Conservation (phyloP, 2,888 invertebrate species). For the Thysanoteuthis rhombus region DNA sequence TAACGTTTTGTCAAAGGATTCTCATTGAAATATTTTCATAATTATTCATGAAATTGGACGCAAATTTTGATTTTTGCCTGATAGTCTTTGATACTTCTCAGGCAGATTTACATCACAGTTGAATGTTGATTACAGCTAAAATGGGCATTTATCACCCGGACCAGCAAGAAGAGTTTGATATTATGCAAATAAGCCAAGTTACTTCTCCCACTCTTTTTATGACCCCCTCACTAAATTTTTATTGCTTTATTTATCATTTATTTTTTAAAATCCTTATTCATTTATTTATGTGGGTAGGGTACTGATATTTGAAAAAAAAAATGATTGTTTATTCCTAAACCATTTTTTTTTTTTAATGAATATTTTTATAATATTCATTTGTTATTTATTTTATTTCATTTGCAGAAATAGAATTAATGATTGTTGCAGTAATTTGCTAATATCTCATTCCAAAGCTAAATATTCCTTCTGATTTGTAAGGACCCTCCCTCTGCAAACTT, state of each 20-base stretch:
- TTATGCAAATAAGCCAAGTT: slow-evolving; percentile 18
- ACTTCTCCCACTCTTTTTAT: background rate
- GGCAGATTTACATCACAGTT: background rate
- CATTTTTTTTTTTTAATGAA: background rate
- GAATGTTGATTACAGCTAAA: slow-evolving; percentile 29
- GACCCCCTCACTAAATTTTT: background rate
- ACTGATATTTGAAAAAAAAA: background rate
- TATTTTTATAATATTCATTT: background rate
- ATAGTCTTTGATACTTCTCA: slow-evolving; percentile 24
- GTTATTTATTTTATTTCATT: background rate
- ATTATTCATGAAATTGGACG: slow-evolving; percentile 29
- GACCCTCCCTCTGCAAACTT: background rate
- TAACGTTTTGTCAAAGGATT: slow-evolving; percentile 28
- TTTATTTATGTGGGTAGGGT: background rate
- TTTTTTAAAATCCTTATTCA: background rate
- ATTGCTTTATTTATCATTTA: background rate
- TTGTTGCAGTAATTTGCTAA: background rate
- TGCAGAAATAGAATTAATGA: background rate
- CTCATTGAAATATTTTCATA: slow-evolving; percentile 27
- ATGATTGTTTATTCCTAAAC: too few relatives aligned
- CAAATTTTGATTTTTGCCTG: slow-evolving; percentile 22
- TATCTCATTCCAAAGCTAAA: background rate
- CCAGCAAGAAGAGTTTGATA: background rate
- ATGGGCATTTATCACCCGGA: slow-evolving; percentile 19
- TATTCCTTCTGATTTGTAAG: background rate